Evolutionary conservation across 2,797 vertebrate species (phyloP), one percentile per base, ranked within the genome.

Genomic region (Distichodus sexfasciatus): DNA sequence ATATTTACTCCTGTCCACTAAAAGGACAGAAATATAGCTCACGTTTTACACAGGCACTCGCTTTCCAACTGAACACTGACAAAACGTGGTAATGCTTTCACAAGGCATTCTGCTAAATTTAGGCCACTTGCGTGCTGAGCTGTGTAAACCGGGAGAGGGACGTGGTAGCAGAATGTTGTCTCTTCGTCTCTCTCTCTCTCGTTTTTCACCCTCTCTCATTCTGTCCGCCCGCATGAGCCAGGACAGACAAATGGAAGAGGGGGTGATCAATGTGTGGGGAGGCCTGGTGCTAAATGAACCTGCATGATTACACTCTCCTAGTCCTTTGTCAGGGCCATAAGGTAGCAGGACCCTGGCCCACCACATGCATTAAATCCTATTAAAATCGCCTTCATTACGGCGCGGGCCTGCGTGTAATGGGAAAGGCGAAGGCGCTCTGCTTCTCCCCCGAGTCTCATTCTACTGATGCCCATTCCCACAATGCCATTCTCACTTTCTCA

Each of bases 321-420:
- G 79, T 79, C 58, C 66, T 69, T 59, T 55, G 53, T 71, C 69
- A 59, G 69, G 60, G 74, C 66, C 69, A 57, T 57, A 68, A 64
- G 69, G 62, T 70, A 77, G 61, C 74, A 70, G 72, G 79, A 82
- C 78, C 77, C 76, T 72, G 69, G 53, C 79, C 76, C 71, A 71
- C 78, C 67, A 75, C 77, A 81, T 80, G 81, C 77, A 82, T 82
- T 83, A 79, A 83, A 82, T 79, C 73, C 82, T 76, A 82, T 82
- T 85, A 83, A 78, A 83, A 82, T 68, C 50, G 69, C 76, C 76
- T 77, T 82, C 80, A 85, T 81, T 80, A 81, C 51, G 75, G 69
- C 35, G 24, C 48, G 66, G 66, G 64, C 67, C 71, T 44, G 71
- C 68, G 72, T 72, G 79, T 79, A 84, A 84, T 79, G 68, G 73